phyloP scores from a whole-genome alignment of 2,888 invertebrate genomes.

The Troilus luridus region DNA sequence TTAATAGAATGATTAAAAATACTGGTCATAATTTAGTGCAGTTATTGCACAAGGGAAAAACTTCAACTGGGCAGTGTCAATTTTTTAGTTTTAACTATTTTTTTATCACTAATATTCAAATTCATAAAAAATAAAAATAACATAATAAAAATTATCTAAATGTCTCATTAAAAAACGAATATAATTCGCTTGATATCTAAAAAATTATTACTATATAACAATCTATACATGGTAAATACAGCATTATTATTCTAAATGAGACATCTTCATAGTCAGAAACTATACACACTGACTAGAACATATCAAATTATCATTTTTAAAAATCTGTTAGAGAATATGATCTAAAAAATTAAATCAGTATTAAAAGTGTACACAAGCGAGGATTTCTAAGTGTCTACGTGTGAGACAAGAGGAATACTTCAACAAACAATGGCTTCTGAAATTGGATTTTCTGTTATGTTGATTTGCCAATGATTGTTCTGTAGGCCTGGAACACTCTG shows the following conservation, averaged over 20 bases:
- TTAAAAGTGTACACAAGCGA: conserved; percentile 58
- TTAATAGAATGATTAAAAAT: background rate
- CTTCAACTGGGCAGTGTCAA: conserved; percentile 52
- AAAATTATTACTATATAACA: conserved; percentile 54
- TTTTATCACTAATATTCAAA: conserved; percentile 43
- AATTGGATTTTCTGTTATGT: conserved; percentile 85
- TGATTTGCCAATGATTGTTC: conserved; percentile 73
- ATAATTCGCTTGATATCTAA: conserved; percentile 4
- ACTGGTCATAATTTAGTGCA: conserved; percentile 46
- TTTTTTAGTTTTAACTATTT: conserved; percentile 26
- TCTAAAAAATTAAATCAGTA: conserved; percentile 54
- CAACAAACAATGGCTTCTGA: conserved; percentile 82
- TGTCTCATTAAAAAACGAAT: background rate
- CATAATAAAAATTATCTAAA: conserved; percentile 6
- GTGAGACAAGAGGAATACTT: conserved; percentile 65
- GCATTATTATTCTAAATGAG: background rate
- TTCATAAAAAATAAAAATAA: conserved; percentile 35
- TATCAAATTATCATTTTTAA: conserved; percentile 46
- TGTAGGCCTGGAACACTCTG: conserved; percentile 70
- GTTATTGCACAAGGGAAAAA: conserved; percentile 35
- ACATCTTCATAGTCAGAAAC: conserved; percentile 37
- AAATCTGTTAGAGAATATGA: conserved; percentile 17
- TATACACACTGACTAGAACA: conserved; percentile 56
- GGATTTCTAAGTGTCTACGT: conserved; percentile 56
- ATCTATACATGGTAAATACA: conserved; percentile 48